phyloP scores from a whole-genome alignment of 2,888 invertebrate genomes.

The Drosophila aldrichi region DNA sequence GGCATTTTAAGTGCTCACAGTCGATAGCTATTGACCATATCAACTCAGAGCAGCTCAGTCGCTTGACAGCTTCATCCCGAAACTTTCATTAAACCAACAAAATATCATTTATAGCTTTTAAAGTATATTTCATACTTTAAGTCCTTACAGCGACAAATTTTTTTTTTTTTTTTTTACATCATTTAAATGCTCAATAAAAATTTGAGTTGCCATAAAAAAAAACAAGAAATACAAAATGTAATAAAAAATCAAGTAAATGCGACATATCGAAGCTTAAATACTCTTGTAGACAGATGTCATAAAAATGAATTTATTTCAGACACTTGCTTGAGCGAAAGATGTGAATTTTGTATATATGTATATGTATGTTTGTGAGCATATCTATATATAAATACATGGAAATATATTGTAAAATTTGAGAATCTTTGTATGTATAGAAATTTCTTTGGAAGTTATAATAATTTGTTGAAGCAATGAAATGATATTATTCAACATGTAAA shows the following conservation, averaged over 20 bases:
- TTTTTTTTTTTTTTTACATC: background rate
- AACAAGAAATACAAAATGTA: background rate
- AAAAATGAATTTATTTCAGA: background rate
- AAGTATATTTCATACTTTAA: constrained; percentile 3
- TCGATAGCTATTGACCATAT: background rate
- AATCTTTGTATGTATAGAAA: no score
- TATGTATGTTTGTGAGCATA: background rate
- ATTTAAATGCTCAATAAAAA: constrained; percentile 1
- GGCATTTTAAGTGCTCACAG: background rate
- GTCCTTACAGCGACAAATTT: background rate
- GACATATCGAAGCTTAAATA: background rate
- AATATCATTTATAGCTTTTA: background rate
- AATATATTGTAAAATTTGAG: no score
- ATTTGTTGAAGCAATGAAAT: no score
- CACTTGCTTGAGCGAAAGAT: background rate
- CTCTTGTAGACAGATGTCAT: background rate
- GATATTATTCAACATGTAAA: no score
- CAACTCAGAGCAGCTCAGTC: background rate
- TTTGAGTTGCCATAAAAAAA: background rate
- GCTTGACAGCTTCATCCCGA: constrained; percentile 1
- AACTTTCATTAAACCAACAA: constrained; percentile 1
- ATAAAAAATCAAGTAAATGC: background rate
- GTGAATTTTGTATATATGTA: background rate
- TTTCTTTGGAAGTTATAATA: no score
- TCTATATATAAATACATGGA: no score